Evolutionary conservation across 2,797 vertebrate species (phyloP).

Genomic region (Neosalanx taihuensis): DNA sequence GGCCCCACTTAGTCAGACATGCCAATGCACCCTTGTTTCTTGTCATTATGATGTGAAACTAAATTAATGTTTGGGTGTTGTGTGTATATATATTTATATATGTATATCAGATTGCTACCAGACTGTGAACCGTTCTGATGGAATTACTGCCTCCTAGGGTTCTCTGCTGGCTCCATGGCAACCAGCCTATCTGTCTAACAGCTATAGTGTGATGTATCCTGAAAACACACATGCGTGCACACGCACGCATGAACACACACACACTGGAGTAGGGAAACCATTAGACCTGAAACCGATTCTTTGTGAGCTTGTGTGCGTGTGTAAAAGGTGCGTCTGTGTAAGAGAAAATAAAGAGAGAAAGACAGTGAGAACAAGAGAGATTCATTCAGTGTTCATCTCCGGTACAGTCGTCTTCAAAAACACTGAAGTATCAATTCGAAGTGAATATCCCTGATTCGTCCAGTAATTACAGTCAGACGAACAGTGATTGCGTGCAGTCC

Average conservation of each 20-base stretch:
- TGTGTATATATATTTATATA: neutral
- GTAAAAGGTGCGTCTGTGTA: neutral
- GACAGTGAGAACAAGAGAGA: neutral
- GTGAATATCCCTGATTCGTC: slow-evolving; percentile 18
- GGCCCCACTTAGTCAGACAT: no score
- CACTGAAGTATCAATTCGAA: slow-evolving; percentile 34
- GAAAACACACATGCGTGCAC: neutral
- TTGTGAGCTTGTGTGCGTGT: neutral
- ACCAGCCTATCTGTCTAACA: slow-evolving; percentile 45
- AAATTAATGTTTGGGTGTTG: no score
- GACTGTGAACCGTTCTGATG: neutral
- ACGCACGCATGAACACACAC: neutral
- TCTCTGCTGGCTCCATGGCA: slow-evolving; percentile 49
- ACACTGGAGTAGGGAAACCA: neutral
- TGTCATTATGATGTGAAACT: no score
- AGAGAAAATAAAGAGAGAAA: neutral
- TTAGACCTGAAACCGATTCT: slow-evolving; percentile 4
- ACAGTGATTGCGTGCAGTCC: slow-evolving; percentile 5
- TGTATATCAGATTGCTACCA: neutral
- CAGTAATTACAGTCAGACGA: neutral
- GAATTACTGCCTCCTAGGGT: neutral
- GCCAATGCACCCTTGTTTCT: no score
- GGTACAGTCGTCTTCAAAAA: slow-evolving; percentile 16
- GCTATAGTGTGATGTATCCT: slow-evolving; percentile 16
- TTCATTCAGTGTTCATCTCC: slow-evolving; percentile 1